These are phyloP conservation scores for Hippoglossus stenolepis DNA, from an alignment of 2,113 vertebrate genomes.

Conservation along the genomic window DNA sequence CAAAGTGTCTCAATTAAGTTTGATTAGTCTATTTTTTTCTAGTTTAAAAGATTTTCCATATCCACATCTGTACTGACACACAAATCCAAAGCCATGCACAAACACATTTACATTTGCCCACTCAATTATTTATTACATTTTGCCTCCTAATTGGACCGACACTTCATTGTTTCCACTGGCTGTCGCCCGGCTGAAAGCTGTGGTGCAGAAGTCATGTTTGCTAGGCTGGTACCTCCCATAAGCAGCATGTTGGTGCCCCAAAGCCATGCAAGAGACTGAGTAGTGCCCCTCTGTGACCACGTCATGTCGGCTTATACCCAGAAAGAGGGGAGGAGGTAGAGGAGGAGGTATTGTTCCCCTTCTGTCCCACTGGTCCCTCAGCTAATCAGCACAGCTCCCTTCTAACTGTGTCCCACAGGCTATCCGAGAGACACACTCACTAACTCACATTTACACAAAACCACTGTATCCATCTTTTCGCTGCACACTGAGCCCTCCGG, in stretches of 20 bases:
- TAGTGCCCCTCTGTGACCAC: constrained; percentile 47
- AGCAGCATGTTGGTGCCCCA: constrained; percentile 31
- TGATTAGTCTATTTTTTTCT: constrained; percentile 36
- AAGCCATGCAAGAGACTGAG: constrained; percentile 32
- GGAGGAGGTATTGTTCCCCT: constrained; percentile 25
- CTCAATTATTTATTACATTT: constrained; percentile 47
- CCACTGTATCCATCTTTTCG: background rate
- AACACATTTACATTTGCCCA: background rate
- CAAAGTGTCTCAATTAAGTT: constrained; percentile 47
- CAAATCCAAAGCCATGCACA: background rate
- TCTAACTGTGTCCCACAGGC: constrained; percentile 39
- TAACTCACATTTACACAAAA: constrained; percentile 13
- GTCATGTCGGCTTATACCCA: constrained; percentile 10
- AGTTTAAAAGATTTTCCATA: constrained; percentile 14
- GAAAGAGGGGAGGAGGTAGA: constrained; percentile 16
- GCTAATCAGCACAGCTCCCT: constrained; percentile 53
- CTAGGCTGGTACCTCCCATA: constrained; percentile 4
- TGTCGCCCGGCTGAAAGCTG: constrained; percentile 21
- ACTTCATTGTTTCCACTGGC: constrained; percentile 42
- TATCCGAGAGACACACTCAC: constrained; percentile 7
- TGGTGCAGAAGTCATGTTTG: constrained; percentile 35
- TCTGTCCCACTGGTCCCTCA: constrained; percentile 32
- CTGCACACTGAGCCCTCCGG: constrained; percentile 15
- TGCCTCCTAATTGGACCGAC: constrained; percentile 53
- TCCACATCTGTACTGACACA: constrained; percentile 12